Evolutionary conservation across 2,113 vertebrate genomes (phyloP), one percentile per base, ranked within the genome.

Genomic region (Ellobius talpinus): DNA sequence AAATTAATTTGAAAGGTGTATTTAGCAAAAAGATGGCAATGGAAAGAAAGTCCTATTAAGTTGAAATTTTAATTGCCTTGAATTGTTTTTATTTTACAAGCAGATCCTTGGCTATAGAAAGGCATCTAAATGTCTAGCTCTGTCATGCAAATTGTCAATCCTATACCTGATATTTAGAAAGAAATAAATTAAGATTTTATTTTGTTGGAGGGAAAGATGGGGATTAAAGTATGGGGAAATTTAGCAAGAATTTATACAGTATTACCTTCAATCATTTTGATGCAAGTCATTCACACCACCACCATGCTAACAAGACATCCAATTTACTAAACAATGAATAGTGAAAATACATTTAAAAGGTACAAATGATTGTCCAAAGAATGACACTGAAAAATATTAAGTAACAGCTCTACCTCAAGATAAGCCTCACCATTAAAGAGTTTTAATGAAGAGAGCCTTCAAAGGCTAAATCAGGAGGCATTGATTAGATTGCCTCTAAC

Each of bases 401-500:
- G 98, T 98, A 99, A 99, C 98, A 98, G 98, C 98, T 98, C 98
- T 98, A 98, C 98, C 98, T 99, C 98, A 97, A 99, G 98, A 98
- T 99, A 99, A 99, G 99, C 98, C 98, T 98, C 97, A 98, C 98
- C 98, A 99, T 99, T 99, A 99, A 98, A 99, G 98, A 98, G 98
- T 98, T 98, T 98, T 99, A 99, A 99, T 99, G 98, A 99, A 98
- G 98, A 99, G 97, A 98, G 98, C 98, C 99, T 99, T 99, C 99
- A 99, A 99, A 98, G 98, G 98, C 98, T 99, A 99, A 99, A 99
- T 99, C 99, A 99, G 99, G 99, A 99, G 98, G 98, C 99, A 99
- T 98, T 99, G 99, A 99, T 99, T 99, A 99, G 99, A 99, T 99
- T 99, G 99, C 98, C 97, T 99, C 98, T 98, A 99, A 99, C 99